phyloP scores from a whole-genome alignment of 2,113 vertebrate species.

The Varanus komodoensis region DNA sequence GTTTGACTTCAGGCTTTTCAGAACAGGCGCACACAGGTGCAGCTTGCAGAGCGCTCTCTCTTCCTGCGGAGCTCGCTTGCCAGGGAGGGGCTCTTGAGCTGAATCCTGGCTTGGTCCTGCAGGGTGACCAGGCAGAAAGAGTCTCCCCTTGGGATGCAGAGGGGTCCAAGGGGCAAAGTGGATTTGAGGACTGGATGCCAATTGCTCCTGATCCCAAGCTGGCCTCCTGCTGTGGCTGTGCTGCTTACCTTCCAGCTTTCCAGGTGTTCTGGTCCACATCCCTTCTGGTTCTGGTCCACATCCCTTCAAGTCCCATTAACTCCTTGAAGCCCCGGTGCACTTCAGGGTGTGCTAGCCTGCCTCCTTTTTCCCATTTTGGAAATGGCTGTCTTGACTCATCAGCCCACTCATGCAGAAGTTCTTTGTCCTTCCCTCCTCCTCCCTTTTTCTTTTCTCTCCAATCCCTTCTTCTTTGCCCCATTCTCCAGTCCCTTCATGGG shows the following conservation, averaged over 20 bases:
- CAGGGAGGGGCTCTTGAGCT: not conserved
- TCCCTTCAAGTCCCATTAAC: too few species aligned
- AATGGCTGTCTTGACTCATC: not conserved
- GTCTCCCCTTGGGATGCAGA: too few species aligned
- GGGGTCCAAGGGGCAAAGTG: too few species aligned
- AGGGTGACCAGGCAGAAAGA: too few species aligned
- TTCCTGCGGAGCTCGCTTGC: not conserved
- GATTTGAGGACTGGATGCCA: too few species aligned
- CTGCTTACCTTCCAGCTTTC: not conserved
- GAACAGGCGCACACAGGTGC: not conserved
- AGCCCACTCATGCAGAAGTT: not conserved
- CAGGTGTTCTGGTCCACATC: too few species aligned
- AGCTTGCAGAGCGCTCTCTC: not conserved
- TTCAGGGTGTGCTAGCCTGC: not conserved
- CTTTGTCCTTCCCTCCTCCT: not conserved
- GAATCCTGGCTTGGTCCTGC: too few species aligned
- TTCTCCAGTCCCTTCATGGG: too few species aligned
- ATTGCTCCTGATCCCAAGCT: too few species aligned
- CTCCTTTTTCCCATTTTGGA: not conserved
- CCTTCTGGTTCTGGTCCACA: too few species aligned
- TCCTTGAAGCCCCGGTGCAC: not conserved
- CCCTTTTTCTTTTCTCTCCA: not conserved
- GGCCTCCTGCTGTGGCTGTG: too few species aligned
- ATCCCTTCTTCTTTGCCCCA: not conserved
- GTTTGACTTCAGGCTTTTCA: not conserved